A percentile compares a stretch with the other conserved stretches of the same genome.
Evolutionary conservation across 2,113 vertebrate species (phyloP).

Genomic region (Glaucidium brasilianum): DNA sequence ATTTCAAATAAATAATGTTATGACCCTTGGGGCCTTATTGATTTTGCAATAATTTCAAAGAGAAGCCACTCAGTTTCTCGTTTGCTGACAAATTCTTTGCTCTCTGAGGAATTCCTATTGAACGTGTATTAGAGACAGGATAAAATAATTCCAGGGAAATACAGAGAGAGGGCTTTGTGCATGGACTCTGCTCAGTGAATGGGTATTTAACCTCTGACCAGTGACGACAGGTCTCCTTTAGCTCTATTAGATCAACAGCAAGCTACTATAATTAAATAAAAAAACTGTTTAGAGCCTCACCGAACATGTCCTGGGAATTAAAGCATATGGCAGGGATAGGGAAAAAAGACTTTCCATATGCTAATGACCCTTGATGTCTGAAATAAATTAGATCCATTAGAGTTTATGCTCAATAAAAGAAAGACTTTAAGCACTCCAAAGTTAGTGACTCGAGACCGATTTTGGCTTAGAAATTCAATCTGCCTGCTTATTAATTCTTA

Average conservation of each 20-base stretch:
- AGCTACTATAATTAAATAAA: conserved; percentile 77
- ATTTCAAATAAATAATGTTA: conserved; percentile 59
- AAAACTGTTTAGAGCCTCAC: conserved; percentile 71
- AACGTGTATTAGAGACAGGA: conserved; percentile 25
- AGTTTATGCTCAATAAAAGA: conserved; percentile 85
- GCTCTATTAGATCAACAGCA: conserved; percentile 68
- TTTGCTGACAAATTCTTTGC: conserved; percentile 58
- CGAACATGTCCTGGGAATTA: conserved; percentile 74
- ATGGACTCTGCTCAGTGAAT: conserved; percentile 18
- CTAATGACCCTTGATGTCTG: conserved; percentile 81
- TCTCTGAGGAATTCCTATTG: conserved; percentile 50
- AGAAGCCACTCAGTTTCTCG: conserved; percentile 50
- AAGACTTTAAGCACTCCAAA: conserved; percentile 86
- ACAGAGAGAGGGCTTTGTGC: conserved; percentile 15
- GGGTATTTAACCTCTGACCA: conserved; percentile 76
- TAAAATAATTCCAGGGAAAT: conserved; percentile 51
- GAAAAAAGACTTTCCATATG: conserved; percentile 79
- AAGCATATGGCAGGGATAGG: conserved; percentile 77
- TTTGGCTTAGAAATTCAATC: conserved; percentile 85
- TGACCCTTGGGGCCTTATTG: conserved; percentile 47
- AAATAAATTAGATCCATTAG: conserved; percentile 85
- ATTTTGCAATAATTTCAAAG: conserved; percentile 71
- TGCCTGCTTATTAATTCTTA: conserved; percentile 82
- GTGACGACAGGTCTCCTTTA: conserved; percentile 60
- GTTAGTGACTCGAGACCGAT: conserved; percentile 84